phyloP scores from a whole-genome alignment of 2,113 vertebrate species.

The Tyto alba region DNA sequence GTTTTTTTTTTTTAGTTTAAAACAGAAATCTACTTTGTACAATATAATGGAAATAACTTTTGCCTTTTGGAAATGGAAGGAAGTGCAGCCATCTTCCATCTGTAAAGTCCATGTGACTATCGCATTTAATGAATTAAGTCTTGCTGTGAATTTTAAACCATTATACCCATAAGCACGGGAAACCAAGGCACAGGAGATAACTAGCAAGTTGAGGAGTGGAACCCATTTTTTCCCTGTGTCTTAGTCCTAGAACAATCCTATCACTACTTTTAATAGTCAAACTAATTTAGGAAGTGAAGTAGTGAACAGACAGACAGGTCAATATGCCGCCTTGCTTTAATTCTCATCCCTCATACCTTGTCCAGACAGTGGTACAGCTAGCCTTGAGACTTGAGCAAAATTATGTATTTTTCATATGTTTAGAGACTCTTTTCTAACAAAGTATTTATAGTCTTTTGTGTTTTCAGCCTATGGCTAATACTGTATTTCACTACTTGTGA shows the following conservation, averaged over 20 bases:
- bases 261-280: not conserved
- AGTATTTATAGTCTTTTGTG: not conserved
- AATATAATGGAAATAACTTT: not conserved
- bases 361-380: not conserved
- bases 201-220: not conserved
- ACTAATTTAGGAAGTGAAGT: not conserved
- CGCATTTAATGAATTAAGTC: not conserved
- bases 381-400: not conserved
- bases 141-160: not conserved
- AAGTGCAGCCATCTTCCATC: not conserved
- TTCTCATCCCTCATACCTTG: not conserved
- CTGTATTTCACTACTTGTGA: not conserved
- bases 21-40: not conserved
- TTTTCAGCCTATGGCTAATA: not conserved
- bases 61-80: not conserved
- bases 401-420: not conserved
- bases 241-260: not conserved
- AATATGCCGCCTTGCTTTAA: not conserved
- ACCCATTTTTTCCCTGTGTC: not conserved
- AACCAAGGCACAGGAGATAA: not conserved
- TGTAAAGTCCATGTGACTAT: not conserved
- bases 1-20: not conserved
- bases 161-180: accelerated
- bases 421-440: not conserved
- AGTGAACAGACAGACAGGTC: not conserved